phyloP scores from a whole-genome alignment of 2,888 invertebrate genomes.

The Hipparchia sbordonii region DNA sequence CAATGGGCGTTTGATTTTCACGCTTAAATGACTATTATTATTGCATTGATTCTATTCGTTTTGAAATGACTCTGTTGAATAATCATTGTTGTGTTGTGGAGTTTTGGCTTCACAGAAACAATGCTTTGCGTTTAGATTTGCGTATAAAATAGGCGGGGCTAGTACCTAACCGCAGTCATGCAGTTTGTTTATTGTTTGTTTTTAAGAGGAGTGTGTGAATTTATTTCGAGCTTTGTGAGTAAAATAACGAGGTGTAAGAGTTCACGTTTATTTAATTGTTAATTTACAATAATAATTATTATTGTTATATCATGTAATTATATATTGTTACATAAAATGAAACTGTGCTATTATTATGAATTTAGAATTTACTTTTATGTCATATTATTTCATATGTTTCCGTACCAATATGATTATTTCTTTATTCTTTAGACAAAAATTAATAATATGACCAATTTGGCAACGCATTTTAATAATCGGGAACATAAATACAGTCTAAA shows the following conservation, averaged over 20 bases:
- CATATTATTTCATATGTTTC: too few relatives aligned
- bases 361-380: too few relatives aligned
- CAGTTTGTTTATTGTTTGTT: conserved; percentile 9
- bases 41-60: conserved; percentile 13
- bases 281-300: too few relatives aligned
- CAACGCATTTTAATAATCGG: conserved; percentile 21
- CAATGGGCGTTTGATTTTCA: conserved; percentile 36
- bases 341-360: too few relatives aligned
- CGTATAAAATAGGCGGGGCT: background rate
- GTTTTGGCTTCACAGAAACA: background rate
- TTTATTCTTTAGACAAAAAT: too few relatives aligned
- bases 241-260: too few relatives aligned
- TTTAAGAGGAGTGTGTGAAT: background rate
- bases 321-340: too few relatives aligned
- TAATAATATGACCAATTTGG: conserved; percentile 8
- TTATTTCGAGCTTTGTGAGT: background rate
- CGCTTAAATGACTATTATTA: conserved; percentile 37
- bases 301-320: too few relatives aligned
- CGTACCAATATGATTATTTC: too few relatives aligned
- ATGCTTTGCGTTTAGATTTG: background rate
- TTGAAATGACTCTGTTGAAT: conserved; percentile 19
- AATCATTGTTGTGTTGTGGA: conserved; percentile 11
- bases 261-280: too few relatives aligned
- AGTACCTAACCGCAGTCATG: background rate
- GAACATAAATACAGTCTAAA: conserved; percentile 28